Percentiles rank a stretch among this genome's conserved stretches.
These are phyloP conservation scores for Cochlearius cochlearius DNA, from an alignment of 2,113 vertebrate genomes.

Conservation along the genomic window DNA sequence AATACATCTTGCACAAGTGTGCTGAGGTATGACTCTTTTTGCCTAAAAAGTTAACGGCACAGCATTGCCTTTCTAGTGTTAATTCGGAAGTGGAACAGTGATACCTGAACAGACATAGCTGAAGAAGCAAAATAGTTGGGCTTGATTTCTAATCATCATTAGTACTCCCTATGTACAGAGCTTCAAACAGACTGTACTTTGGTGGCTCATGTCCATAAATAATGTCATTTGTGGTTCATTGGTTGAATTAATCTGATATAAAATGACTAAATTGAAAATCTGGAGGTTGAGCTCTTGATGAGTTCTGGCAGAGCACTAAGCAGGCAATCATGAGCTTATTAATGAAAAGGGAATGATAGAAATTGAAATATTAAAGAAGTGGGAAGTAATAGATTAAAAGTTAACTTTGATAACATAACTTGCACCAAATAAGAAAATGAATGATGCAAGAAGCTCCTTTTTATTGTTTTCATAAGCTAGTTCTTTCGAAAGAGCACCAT, in stretches of 20 bases:
- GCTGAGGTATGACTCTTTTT: background rate
- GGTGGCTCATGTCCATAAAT: constrained; percentile 31
- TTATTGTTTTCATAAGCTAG: background rate
- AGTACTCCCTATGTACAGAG: background rate
- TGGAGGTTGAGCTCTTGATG: constrained; percentile 36
- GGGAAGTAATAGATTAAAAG: background rate
- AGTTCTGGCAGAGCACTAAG: constrained; percentile 30
- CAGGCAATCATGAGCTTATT: constrained; percentile 4
- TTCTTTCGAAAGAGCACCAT: background rate
- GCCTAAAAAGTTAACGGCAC: background rate
- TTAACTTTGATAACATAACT: constrained; percentile 2
- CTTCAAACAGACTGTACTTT: constrained; percentile 3
- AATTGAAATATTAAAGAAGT: constrained; percentile 41
- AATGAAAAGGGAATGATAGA: constrained; percentile 19
- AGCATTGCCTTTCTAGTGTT: background rate
- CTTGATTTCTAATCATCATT: constrained; percentile 7
- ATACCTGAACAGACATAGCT: background rate
- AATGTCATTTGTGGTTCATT: constrained; percentile 48
- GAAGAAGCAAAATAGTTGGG: background rate
- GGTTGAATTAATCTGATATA: constrained; percentile 50
- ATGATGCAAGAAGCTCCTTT: background rate
- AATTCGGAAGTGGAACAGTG: background rate
- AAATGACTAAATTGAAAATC: constrained; percentile 61
- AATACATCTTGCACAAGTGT: background rate
- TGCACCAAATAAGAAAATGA: constrained; percentile 6